Base-by-base conservation (phyloP, 2,797 vertebrate genomes). In the Oreortyx pictus region DNA sequence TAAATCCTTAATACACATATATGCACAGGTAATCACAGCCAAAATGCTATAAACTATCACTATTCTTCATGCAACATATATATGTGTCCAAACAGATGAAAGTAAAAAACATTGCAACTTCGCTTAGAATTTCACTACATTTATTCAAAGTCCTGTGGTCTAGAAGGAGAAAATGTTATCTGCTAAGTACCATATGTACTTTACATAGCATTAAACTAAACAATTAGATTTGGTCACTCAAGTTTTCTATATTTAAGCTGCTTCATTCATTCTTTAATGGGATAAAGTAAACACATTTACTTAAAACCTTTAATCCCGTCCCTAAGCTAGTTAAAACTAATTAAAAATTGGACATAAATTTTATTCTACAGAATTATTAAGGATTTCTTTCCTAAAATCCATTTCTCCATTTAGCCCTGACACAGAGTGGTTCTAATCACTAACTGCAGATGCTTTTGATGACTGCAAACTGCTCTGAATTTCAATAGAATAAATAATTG, bases 291-390 rank as follows among this genome's bases (percentile, higher is more conserved):
- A 67, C 22, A 77, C 12, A 71, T 80, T 64, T 56, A 61, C 46
- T 71, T 89, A 61, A 88, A 76, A 93, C 16, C 27, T 89, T 92
- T 94, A 88, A 94, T 82, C 47, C 14, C 9, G 41, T 54, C 60
- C 71, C 44, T 71, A 37, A 94, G 43, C 17, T 65, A 61, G 60
- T 84, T 71, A 59, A 90, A 88, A 86, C 22, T 78, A 89, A 92
- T 91, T 93, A 78, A 81, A 89, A 85, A 39, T 44, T 75, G 11
- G 37, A 62, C 15, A 86, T 65, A 52, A 31, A 52, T 87, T 87
- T 60, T 88, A 86, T 88, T 77, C 29, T 62, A 70, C 8, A 46
- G 23, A 68, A 88, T 59, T 75, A 59, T 66, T 75, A 72, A 47
- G 33, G 41, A 52, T 82, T 89, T 77, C 8, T 35, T 60, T 77